phyloP scores from a whole-genome alignment of 2,113 vertebrate species.

The Callocephalon fimbriatum region DNA sequence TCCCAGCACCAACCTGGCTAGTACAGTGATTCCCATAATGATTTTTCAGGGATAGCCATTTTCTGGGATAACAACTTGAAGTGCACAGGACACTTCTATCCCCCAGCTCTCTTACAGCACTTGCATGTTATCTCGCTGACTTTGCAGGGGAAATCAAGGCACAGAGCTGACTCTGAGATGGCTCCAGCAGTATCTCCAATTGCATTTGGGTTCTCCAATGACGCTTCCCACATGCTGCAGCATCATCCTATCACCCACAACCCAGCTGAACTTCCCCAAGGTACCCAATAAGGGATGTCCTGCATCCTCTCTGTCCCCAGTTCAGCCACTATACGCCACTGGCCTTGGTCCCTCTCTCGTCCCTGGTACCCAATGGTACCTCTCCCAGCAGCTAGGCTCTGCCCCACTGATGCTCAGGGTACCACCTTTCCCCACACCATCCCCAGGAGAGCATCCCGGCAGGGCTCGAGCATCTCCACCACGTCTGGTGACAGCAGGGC shows the following conservation, averaged over 20 bases:
- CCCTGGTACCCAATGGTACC: background rate
- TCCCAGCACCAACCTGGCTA: background rate
- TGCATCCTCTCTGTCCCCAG: background rate
- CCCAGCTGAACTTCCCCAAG: background rate
- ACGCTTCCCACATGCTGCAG: accelerated
- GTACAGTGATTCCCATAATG: background rate
- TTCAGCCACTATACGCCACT: background rate
- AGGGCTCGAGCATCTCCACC: background rate
- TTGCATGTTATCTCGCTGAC: background rate
- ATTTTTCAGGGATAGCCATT: background rate
- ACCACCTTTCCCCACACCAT: background rate
- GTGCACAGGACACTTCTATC: background rate
- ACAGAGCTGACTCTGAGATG: background rate
- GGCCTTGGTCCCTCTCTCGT: background rate
- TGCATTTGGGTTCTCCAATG: accelerated
- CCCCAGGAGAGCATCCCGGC: background rate
- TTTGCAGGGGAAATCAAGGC: slow-evolving; percentile 9
- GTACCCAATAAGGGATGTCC: accelerated
- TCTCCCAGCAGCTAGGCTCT: background rate
- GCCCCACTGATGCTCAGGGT: background rate
- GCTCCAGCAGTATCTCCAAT: background rate
- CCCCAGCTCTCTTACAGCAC: background rate
- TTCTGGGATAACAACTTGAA: background rate
- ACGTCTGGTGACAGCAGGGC: background rate
- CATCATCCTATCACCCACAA: background rate